Evolutionary conservation across 37 sponge, comb jelly and placozoan species (phyloP).

Genomic region (Oscarella lobularis): DNA sequence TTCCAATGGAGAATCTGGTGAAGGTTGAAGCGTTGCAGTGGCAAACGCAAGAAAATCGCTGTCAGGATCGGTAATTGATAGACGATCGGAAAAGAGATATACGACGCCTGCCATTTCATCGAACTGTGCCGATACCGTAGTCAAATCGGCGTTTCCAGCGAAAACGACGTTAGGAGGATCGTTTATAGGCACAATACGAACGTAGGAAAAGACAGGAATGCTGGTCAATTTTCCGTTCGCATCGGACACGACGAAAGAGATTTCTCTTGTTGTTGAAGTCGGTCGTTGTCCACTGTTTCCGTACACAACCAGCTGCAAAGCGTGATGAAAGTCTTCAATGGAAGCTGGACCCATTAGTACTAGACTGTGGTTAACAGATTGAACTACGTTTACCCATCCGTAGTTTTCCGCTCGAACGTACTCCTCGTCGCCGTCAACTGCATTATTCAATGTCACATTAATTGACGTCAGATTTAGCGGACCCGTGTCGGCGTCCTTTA

Average conservation of each 20-base stretch:
- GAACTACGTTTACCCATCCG: neutral
- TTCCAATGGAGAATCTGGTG: neutral
- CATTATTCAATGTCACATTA: neutral
- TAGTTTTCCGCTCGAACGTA: neutral
- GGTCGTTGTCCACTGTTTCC: neutral
- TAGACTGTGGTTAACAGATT: neutral
- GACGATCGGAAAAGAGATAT: neutral
- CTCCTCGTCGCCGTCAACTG: neutral
- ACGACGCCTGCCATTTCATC: neutral
- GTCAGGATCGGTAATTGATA: neutral
- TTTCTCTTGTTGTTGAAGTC: neutral
- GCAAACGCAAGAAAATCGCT: neutral
- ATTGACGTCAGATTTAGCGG: neutral
- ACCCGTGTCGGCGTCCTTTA: neutral
- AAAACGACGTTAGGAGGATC: neutral
- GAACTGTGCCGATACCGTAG: neutral
- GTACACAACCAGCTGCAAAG: neutral
- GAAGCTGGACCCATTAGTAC: neutral
- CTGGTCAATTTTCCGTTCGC: neutral
- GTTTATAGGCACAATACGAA: neutral
- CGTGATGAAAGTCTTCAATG: neutral
- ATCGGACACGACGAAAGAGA: neutral
- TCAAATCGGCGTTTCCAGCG: neutral
- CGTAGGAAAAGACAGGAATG: neutral
- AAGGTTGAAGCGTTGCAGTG: neutral